Evolutionary conservation across 2,797 vertebrate species (phyloP), one percentile per base, ranked within the genome.

Genomic region (Sebastolobus altivelis): DNA sequence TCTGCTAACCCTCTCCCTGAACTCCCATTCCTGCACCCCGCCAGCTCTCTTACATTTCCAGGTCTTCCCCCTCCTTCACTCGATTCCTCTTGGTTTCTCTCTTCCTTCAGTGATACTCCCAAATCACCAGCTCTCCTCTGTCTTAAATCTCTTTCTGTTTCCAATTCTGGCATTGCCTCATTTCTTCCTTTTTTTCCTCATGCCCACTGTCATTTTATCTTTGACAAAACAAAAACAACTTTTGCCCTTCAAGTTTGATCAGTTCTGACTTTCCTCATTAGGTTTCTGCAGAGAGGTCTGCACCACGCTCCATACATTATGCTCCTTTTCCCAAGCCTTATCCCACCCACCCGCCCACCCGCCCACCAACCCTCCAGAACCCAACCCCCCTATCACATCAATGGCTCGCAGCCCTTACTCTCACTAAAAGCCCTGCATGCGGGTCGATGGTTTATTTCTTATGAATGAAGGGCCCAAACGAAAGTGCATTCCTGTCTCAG

Each of bases 371-470:
- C 49, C 69, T 38, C 65, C 11, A 9, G 40, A 70, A 78, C 84
- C 80, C 58, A 69, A 73, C 84, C 81, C 87, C 86, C 77, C 73
- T 35, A 89, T 76, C 81, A 79, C 91, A 86, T 90, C 88, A 87
- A 86, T 73, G 87, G 87, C 86, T 89, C 83, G 85, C 81, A 80
- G 86, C 87, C 87, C 85, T 86, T 85, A 87, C 90, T 89, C 91
- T 92, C 86, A 80, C 91, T 90, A 65, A 84, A 87, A 81, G 77
- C 80, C 88, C 89, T 79, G 79, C 82, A 92, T 92, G 90, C 66
- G 80, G 91, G 92, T 87, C 18, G 80, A 91, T 80, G 91, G 87
- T 92, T 93, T 93, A 89, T 91, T 94, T 94, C 90, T 93, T 91
- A 86, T 94, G 94, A 94, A 94, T 94, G 90, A 93, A 91, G 75